A percentile compares a stretch with the other conserved stretches of the same genome.
Conservation (phyloP, 2,113 vertebrate species). For the Cephalopterus ornatus region DNA sequence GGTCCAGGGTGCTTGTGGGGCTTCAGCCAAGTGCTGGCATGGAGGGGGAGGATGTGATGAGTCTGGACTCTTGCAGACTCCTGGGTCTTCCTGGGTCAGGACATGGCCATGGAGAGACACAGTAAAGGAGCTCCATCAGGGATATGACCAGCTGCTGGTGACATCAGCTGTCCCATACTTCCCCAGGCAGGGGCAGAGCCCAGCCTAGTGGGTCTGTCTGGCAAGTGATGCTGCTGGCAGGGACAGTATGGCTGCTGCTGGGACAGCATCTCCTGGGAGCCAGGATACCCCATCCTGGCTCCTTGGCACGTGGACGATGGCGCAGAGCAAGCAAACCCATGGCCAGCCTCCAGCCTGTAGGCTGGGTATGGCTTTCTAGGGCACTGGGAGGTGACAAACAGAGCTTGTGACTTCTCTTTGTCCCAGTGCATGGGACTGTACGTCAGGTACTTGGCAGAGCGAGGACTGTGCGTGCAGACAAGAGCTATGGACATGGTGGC, state of each 20-base stretch:
- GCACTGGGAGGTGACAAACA: neutral
- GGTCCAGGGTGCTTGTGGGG: neutral
- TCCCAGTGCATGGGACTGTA: slow-evolving; percentile 11
- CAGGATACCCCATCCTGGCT: neutral
- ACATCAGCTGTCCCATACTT: neutral
- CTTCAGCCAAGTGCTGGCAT: neutral
- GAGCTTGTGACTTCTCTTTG: slow-evolving; percentile 48
- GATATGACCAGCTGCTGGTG: neutral
- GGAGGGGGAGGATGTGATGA: fast-evolving
- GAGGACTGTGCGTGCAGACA: neutral
- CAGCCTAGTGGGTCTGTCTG: neutral
- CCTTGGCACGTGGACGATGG: neutral
- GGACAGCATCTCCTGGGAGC: neutral
- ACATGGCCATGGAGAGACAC: neutral
- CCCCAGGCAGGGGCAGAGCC: neutral
- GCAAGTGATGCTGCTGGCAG: neutral
- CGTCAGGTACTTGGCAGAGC: slow-evolving; percentile 50
- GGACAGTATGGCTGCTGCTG: neutral
- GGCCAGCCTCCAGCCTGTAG: neutral
- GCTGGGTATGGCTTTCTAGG: slow-evolving; percentile 14
- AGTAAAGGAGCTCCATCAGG: neutral
- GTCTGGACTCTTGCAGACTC: neutral
- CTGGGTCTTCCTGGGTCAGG: neutral
- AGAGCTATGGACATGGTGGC: slow-evolving; percentile 3
- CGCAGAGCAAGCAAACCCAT: neutral